Conservation (phyloP, 1,140 invertebrate genomes). For the Drosophila quadrilineata region DNA sequence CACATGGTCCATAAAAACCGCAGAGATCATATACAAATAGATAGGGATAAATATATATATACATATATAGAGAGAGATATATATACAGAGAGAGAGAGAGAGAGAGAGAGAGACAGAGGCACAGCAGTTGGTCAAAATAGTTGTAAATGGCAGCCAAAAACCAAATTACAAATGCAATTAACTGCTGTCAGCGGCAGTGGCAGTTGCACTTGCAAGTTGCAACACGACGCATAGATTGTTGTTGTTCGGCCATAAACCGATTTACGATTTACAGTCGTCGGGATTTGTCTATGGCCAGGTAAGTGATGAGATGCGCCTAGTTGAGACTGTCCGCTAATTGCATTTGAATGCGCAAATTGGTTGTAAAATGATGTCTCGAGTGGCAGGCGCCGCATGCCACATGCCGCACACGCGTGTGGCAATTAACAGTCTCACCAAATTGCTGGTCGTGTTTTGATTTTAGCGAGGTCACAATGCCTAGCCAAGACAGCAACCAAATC, state of each 20-base stretch:
- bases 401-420: slow-evolving; percentile 26
- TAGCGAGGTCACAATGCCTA: too few species aligned
- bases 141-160: slow-evolving; percentile 8
- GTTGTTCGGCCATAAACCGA: slow-evolving; percentile 4
- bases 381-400: slow-evolving; percentile 16
- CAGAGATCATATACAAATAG: neutral
- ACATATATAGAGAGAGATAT: too few species aligned
- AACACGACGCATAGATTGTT: slow-evolving; percentile 2
- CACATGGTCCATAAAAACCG: neutral
- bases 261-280: slow-evolving; percentile 11
- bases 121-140: neutral
- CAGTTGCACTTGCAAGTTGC: slow-evolving; percentile 12
- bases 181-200: slow-evolving; percentile 2
- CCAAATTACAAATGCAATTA: slow-evolving; percentile 36
- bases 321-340: slow-evolving; percentile 28
- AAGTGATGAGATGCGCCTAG: neutral
- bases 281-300: slow-evolving; percentile 20
- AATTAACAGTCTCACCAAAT: slow-evolving; percentile 34
- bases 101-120: too few species aligned
- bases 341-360: slow-evolving; percentile 44
- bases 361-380: slow-evolving; percentile 30
- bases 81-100: too few species aligned
- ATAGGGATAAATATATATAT: too few species aligned
- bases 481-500: too few species aligned
- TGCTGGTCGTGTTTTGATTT: too few species aligned